phyloP scores from a whole-genome alignment of 1,140 invertebrate genomes.

The Philopotamus ludificatus region DNA sequence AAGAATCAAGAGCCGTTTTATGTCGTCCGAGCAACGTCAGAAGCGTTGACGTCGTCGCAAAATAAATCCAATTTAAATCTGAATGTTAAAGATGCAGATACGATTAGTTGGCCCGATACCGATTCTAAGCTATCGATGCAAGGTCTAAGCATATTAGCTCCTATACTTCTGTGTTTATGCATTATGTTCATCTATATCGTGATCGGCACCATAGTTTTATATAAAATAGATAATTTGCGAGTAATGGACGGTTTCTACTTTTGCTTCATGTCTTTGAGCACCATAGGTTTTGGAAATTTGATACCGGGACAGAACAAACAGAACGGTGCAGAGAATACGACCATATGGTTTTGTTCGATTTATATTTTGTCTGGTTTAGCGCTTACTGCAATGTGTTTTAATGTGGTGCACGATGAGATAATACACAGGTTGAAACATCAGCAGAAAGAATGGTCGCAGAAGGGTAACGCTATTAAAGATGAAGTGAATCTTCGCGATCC shows the following conservation, averaged over 20 bases:
- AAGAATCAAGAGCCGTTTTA: slow-evolving; percentile 71
- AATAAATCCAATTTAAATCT: slow-evolving; percentile 49
- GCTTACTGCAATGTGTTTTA: slow-evolving; percentile 96
- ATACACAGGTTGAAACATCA: slow-evolving; percentile 73
- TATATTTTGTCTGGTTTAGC: slow-evolving; percentile 95
- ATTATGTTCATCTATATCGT: slow-evolving; percentile 84
- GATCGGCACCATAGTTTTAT: slow-evolving; percentile 83
- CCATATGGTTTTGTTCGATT: slow-evolving; percentile 87
- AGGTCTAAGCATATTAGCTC: slow-evolving; percentile 74
- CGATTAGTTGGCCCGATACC: slow-evolving; percentile 58
- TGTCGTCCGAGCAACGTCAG: slow-evolving; percentile 48
- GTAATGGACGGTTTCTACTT: slow-evolving; percentile 90
- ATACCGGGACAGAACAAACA: slow-evolving; percentile 65
- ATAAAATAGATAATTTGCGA: slow-evolving; percentile 80
- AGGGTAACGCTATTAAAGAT: slow-evolving; percentile 54
- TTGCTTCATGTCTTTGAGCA: slow-evolving; percentile 91
- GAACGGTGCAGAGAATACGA: slow-evolving; percentile 47
- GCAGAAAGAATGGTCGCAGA: slow-evolving; percentile 56
- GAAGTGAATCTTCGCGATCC: slow-evolving; percentile 54
- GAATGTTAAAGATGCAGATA: slow-evolving; percentile 49
- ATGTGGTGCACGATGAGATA: slow-evolving; percentile 93
- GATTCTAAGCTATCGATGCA: slow-evolving; percentile 75
- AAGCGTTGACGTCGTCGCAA: background rate
- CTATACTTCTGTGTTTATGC: slow-evolving; percentile 74
- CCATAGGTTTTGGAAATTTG: slow-evolving; percentile 89